phyloP scores from a whole-genome alignment of 2,888 invertebrate genomes.

The Trachelus troglodyta region DNA sequence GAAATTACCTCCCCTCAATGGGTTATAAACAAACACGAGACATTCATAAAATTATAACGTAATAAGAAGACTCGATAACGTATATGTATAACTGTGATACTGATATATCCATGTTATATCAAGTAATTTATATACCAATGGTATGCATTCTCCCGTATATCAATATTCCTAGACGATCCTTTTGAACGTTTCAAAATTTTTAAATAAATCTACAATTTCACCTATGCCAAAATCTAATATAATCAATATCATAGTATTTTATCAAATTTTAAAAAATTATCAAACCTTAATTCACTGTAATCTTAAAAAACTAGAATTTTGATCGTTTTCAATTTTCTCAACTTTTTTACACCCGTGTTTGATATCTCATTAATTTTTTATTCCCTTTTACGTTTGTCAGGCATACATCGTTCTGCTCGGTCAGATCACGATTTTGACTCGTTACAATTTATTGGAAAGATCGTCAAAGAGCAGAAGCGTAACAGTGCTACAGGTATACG shows the following conservation, averaged over 20 bases:
- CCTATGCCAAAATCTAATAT: no score
- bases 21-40: not conserved
- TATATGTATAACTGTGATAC: not conserved
- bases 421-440: not conserved
- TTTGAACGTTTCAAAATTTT: no score
- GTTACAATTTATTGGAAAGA: not conserved
- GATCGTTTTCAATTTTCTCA: not conserved
- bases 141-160: not conserved
- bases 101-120: not conserved
- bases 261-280: no score
- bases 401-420: no score
- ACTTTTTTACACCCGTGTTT: not conserved
- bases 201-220: no score
- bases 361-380: not conserved
- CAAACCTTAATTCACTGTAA: no score
- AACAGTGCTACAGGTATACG: not conserved
- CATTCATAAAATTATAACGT: not conserved
- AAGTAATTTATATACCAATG: not conserved
- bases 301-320: not conserved
- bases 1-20: not conserved
- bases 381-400: not conserved
- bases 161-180: not conserved
- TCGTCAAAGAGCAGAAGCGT: not conserved
- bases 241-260: no score
- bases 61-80: not conserved